Evolutionary conservation across 2,888 invertebrate genomes (phyloP).

Genomic region (Nomada goodeniana): DNA sequence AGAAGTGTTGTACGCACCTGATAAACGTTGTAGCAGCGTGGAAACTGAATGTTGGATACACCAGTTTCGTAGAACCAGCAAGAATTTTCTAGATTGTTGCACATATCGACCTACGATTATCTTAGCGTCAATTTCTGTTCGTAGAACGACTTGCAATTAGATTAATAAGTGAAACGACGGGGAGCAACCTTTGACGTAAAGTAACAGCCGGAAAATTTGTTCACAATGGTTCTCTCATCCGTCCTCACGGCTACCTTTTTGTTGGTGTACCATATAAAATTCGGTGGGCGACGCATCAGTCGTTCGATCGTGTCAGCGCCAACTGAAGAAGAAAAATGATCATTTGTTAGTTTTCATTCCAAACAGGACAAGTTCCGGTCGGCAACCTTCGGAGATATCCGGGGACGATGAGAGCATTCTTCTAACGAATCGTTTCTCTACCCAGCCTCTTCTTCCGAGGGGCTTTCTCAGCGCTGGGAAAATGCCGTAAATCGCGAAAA

Average conservation of each 20-base stretch:
- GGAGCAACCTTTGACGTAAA: conserved; percentile 65
- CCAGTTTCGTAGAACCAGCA: conserved; percentile 64
- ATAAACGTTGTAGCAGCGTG: conserved; percentile 67
- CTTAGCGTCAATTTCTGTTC: background rate
- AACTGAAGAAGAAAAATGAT: conserved; percentile 22
- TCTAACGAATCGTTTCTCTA: conserved; percentile 63
- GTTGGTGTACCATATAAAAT: conserved; percentile 63
- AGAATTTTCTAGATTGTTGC: conserved; percentile 67
- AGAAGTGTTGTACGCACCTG: conserved; percentile 42
- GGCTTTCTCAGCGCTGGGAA: conserved; percentile 61
- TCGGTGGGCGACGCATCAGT: conserved; percentile 51
- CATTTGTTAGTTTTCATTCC: background rate
- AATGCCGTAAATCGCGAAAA: conserved; percentile 57
- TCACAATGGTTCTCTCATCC: conserved; percentile 60
- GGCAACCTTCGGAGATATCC: conserved; percentile 50
- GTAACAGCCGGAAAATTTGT: conserved; percentile 67
- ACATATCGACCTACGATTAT: conserved; percentile 65
- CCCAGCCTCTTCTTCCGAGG: conserved; percentile 58
- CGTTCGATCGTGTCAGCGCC: conserved; percentile 61
- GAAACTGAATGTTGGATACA: conserved; percentile 65
- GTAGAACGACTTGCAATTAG: background rate
- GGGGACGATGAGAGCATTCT: conserved; percentile 53
- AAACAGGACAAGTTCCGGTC: background rate
- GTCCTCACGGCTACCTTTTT: conserved; percentile 38
- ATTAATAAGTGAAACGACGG: background rate